phyloP scores from a whole-genome alignment of 1,140 invertebrate species.

The Musca domestica region DNA sequence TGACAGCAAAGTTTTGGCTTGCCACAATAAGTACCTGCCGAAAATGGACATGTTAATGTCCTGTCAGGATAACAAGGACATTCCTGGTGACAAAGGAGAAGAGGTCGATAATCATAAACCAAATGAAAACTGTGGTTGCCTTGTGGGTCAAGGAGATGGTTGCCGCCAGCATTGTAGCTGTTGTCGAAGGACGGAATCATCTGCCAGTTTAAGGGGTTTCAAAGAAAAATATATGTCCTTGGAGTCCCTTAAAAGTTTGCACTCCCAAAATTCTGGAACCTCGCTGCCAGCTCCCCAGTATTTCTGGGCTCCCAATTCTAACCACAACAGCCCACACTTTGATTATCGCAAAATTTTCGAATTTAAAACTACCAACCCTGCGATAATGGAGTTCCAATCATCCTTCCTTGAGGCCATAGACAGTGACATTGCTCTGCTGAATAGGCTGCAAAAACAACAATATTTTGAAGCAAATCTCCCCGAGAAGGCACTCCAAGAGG shows the following conservation, averaged over 20 bases:
- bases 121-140: background rate
- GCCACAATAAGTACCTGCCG: too few species aligned
- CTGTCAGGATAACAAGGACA: background rate
- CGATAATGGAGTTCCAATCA: background rate
- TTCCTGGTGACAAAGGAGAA: background rate
- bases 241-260: background rate
- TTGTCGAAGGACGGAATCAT: background rate
- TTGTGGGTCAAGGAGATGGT: background rate
- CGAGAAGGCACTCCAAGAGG: background rate
- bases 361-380: background rate
- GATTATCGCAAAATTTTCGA: conserved; percentile 24
- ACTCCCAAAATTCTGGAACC: too few species aligned
- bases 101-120: background rate
- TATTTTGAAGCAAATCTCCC: background rate
- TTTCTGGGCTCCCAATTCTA: background rate
- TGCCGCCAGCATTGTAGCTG: too few species aligned
- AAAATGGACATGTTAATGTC: too few species aligned
- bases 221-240: background rate
- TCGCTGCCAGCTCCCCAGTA: background rate
- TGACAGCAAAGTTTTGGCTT: too few species aligned
- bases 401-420: conserved; percentile 11
- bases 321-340: background rate
- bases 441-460: background rate
- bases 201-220: background rate
- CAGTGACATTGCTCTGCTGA: conserved; percentile 16